A percentile compares a stretch with the other conserved stretches of the same genome.
These are phyloP conservation scores for Agrilus cyanescens DNA, from an alignment of 2,888 invertebrate genomes.

Conservation along the genomic window DNA sequence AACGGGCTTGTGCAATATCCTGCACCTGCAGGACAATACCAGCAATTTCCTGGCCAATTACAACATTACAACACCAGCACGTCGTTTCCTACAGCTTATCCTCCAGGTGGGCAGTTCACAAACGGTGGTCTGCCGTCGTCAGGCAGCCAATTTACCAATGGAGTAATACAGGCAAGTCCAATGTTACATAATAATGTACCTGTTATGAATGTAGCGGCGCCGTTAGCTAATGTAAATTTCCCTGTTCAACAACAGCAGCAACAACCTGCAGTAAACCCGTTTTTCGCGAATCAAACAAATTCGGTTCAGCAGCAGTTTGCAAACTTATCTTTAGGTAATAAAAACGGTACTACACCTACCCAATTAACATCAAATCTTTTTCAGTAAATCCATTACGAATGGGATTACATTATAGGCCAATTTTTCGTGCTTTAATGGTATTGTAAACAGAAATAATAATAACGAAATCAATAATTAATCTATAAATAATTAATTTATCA, in stretches of 20 bases:
- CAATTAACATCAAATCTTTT: too few relatives aligned
- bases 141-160: conserved; percentile 7
- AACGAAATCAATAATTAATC: too few relatives aligned
- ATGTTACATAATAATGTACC: background rate
- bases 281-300: conserved; percentile 24
- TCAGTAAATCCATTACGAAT: too few relatives aligned
- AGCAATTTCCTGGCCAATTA: conserved; percentile 14
- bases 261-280: conserved; percentile 25
- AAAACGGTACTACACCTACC: conserved; percentile 14
- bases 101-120: conserved; percentile 7
- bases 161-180: conserved; percentile 3
- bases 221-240: too few relatives aligned
- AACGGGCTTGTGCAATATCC: conserved; percentile 8
- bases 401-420: too few relatives aligned
- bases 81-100: too few relatives aligned
- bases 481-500: too few relatives aligned
- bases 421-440: too few relatives aligned
- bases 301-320: conserved; percentile 40
- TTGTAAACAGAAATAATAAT: too few relatives aligned
- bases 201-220: background rate
- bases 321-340: conserved; percentile 35
- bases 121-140: conserved; percentile 6
- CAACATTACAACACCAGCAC: background rate
- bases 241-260: too few relatives aligned
- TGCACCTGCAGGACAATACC: conserved; percentile 7